These are phyloP conservation scores for Saccostrea glomerata DNA, from an alignment of 1,140 invertebrate genomes.

Conservation along the genomic window DNA sequence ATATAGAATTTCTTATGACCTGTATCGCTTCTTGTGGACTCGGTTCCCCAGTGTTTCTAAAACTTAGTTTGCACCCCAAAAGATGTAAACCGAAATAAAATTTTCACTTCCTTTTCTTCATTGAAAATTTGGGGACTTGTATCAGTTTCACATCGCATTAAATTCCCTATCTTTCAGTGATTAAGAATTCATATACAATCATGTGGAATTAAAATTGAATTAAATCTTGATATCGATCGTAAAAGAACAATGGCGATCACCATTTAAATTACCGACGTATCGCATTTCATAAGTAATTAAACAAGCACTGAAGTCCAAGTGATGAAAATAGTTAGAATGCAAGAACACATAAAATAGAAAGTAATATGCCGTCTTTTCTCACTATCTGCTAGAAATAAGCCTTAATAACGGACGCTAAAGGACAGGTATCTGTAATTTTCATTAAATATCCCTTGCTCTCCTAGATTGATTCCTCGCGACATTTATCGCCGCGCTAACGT, in stretches of 20 bases:
- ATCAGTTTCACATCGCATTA: conserved; percentile 23
- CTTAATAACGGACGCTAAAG: conserved; percentile 30
- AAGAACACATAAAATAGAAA: conserved; percentile 15
- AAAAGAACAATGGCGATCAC: conserved; percentile 25
- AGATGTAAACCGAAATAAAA: conserved; percentile 30
- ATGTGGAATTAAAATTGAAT: conserved; percentile 24
- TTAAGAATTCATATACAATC: conserved; percentile 33
- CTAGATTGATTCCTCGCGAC: conserved; percentile 21
- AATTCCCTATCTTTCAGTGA: conserved; percentile 24
- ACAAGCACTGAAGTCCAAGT: conserved; percentile 7
- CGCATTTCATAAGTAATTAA: conserved; percentile 21
- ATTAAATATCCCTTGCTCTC: conserved; percentile 33
- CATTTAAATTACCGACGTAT: neutral
- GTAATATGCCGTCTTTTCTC: conserved; percentile 27
- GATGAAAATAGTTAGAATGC: conserved; percentile 12
- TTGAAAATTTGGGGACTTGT: conserved; percentile 3
- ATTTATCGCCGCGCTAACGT: conserved; percentile 21
- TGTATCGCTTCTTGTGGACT: neutral
- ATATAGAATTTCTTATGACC: conserved; percentile 9
- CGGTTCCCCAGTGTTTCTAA: conserved; percentile 22
- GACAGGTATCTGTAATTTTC: conserved; percentile 42
- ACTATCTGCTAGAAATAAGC: conserved; percentile 38
- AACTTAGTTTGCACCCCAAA: neutral
- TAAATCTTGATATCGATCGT: conserved; percentile 32
- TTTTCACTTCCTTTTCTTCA: conserved; percentile 11